These are phyloP conservation scores for Odontocolon sp. DNA, from an alignment of 2,888 invertebrate species.

Conservation along the genomic window DNA sequence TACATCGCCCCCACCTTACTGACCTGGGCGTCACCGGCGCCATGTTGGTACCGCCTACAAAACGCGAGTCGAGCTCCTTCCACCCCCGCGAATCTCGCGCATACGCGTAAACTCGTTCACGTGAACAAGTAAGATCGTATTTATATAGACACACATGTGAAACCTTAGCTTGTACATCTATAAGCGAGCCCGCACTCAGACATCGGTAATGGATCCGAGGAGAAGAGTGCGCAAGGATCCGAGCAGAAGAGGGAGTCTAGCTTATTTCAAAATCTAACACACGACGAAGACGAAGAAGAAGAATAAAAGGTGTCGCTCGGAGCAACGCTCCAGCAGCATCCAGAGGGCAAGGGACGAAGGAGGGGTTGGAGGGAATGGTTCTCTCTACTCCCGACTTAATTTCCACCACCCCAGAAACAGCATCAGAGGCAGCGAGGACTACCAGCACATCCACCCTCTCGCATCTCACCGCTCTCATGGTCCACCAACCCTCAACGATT, in stretches of 20 bases:
- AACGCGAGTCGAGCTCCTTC: slow-evolving; percentile 69
- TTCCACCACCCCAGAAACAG: slow-evolving; percentile 70
- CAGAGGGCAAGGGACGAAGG: slow-evolving; percentile 29
- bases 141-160: slow-evolving; percentile 49
- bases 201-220: slow-evolving; percentile 54
- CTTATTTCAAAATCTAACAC: slow-evolving; percentile 78
- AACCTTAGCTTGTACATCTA: slow-evolving; percentile 46
- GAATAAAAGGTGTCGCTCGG: slow-evolving; percentile 74
- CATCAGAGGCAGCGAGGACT: slow-evolving; percentile 59
- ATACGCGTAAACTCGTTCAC: slow-evolving; percentile 57
- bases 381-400: slow-evolving; percentile 72
- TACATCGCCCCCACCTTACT: slow-evolving; percentile 70
- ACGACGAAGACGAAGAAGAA: slow-evolving; percentile 65
- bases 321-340: slow-evolving; percentile 60
- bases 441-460: slow-evolving; percentile 20
- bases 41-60: slow-evolving; percentile 79
- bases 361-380: slow-evolving; percentile 55
- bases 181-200: slow-evolving; percentile 56
- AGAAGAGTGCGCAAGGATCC: slow-evolving; percentile 31
- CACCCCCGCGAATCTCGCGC: slow-evolving; percentile 67
- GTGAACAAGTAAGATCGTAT: slow-evolving; percentile 1
- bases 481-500: slow-evolving; percentile 27
- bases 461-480: slow-evolving; percentile 11
- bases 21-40: slow-evolving; percentile 74
- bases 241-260: slow-evolving; percentile 58